A percentile compares a stretch with the other conserved stretches of the same genome.
Evolutionary conservation across 2,797 vertebrate species (phyloP).

Genomic region (Ibycter americanus): DNA sequence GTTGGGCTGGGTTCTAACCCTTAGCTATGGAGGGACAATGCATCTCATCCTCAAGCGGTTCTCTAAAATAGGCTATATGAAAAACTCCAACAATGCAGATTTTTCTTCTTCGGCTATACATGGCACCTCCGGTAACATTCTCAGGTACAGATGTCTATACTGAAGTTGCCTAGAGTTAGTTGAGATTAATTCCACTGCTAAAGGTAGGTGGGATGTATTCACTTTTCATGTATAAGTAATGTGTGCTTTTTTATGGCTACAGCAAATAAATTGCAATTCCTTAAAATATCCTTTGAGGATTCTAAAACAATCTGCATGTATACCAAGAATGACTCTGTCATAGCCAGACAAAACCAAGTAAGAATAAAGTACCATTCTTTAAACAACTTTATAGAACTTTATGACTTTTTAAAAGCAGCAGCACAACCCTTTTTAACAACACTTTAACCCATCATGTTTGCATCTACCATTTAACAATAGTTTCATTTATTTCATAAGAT

Average conservation of each 20-base stretch:
- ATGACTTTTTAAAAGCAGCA: background rate
- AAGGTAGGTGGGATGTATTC: background rate
- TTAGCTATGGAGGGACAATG: background rate
- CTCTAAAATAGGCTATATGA: background rate
- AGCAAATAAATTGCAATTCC: background rate
- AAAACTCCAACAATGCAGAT: background rate
- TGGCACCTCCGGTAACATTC: background rate
- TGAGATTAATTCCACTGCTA: background rate
- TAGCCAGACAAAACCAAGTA: background rate
- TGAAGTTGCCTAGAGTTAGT: background rate
- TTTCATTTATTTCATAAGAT: constrained; percentile 28
- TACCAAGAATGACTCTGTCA: background rate
- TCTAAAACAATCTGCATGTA: background rate
- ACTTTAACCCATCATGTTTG: constrained; percentile 14
- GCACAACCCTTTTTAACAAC: background rate
- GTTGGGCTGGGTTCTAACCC: background rate
- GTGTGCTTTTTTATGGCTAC: background rate
- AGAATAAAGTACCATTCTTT: background rate
- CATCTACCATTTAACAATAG: background rate
- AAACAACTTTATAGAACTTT: background rate
- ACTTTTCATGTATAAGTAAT: background rate
- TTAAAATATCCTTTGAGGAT: background rate
- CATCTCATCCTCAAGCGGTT: background rate
- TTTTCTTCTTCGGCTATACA: background rate
- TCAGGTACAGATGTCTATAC: background rate